phyloP scores from a whole-genome alignment of 2,113 vertebrate species.

The crab-eating macaque (Macaca fascicularis) region DNA sequence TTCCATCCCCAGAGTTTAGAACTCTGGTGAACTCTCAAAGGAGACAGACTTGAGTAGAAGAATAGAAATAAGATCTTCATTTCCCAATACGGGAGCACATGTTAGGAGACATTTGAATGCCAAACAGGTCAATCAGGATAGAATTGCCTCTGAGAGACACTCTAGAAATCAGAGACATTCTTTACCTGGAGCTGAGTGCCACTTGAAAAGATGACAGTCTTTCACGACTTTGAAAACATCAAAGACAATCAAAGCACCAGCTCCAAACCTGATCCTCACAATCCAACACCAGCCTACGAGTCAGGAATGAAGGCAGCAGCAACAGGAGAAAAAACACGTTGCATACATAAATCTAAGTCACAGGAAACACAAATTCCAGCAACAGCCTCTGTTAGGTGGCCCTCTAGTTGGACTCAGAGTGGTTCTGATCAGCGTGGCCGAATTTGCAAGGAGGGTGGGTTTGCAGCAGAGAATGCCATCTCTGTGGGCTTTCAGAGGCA shows the following conservation, averaged over 20 bases:
- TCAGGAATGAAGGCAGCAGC: not conserved
- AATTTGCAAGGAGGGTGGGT: accelerated
- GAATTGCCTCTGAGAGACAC: conserved; percentile 66
- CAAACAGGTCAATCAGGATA: conserved; percentile 67
- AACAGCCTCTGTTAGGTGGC: not conserved
- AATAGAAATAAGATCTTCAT: not conserved
- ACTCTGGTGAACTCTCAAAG: not conserved
- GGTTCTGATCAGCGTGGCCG: accelerated
- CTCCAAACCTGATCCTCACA: not conserved
- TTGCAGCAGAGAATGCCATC: accelerated
- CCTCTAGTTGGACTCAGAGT: not conserved
- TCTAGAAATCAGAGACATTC: conserved; percentile 73
- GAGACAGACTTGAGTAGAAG: not conserved
- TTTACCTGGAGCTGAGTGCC: conserved; percentile 53
- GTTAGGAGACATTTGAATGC: conserved; percentile 60
- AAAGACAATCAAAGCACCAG: conserved; percentile 53
- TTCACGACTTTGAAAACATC: conserved; percentile 68
- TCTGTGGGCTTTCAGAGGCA: accelerated
- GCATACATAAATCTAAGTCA: accelerated
- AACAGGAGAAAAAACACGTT: accelerated
- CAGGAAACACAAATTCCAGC: not conserved
- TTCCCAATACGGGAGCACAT: not conserved
- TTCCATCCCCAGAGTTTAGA: conserved; percentile 46
- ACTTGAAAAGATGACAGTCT: conserved; percentile 62
- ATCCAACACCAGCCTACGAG: accelerated